Percentiles rank a stretch among this genome's conserved stretches.
Evolutionary conservation across 2,888 invertebrate species (phyloP).

Genomic region (Lysandra bellargus): DNA sequence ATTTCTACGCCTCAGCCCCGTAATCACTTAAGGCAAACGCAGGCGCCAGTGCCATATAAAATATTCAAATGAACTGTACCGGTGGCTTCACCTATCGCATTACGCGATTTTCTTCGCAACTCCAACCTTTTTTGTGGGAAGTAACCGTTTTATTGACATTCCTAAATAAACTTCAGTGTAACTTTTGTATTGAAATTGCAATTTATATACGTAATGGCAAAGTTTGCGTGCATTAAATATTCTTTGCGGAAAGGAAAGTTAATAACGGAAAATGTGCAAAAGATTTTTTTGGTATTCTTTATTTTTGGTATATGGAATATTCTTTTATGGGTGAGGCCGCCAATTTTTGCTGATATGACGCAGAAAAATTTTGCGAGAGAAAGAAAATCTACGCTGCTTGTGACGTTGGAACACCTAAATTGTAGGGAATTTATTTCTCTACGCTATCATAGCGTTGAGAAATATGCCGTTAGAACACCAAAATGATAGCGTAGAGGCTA

Average conservation of each 20-base stretch:
- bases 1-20: conserved; percentile 36
- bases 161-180: conserved; percentile 28
- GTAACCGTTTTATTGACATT: conserved; percentile 32
- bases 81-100: conserved; percentile 52
- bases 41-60: conserved; percentile 52
- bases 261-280: neutral
- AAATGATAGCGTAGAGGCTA: too few relatives aligned
- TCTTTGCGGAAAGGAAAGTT: conserved; percentile 1
- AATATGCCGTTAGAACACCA: too few relatives aligned
- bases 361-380: too few relatives aligned
- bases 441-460: too few relatives aligned
- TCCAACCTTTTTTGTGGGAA: conserved; percentile 29
- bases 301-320: neutral
- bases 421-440: too few relatives aligned
- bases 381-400: too few relatives aligned
- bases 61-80: conserved; percentile 58
- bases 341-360: too few relatives aligned
- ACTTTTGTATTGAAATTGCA: conserved; percentile 17
- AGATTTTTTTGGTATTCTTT: neutral
- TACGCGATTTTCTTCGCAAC: conserved; percentile 51
- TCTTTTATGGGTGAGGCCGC: too few relatives aligned
- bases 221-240: conserved; percentile 3
- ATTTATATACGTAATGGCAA: conserved; percentile 4
- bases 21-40: conserved; percentile 47
- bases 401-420: too few relatives aligned